Conservation (phyloP, 2,113 vertebrate species). For the Mobula birostris region DNA sequence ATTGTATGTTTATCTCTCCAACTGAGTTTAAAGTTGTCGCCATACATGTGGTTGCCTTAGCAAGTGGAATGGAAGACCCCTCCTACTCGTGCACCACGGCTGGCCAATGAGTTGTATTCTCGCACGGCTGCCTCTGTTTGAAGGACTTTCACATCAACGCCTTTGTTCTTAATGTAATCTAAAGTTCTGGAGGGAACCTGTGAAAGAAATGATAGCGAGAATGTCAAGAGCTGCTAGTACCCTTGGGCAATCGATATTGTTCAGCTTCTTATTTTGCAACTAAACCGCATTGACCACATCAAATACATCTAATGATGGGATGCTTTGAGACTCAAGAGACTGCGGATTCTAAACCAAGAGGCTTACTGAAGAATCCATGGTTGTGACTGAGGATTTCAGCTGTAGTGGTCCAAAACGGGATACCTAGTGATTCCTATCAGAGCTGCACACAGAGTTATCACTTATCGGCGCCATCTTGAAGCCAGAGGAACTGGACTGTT, state of each 20-base stretch:
- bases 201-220: neutral
- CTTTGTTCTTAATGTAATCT: conserved; percentile 71
- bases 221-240: neutral
- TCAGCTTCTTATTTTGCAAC: neutral
- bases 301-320: neutral
- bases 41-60: conserved; percentile 49
- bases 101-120: conserved; percentile 76
- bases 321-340: too few relatives aligned
- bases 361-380: too few relatives aligned
- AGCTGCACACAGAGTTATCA: too few relatives aligned
- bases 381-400: too few relatives aligned
- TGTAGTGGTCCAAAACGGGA: too few relatives aligned
- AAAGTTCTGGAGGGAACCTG: conserved; percentile 77
- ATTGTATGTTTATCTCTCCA: too few relatives aligned
- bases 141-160: conserved; percentile 68
- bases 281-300: neutral
- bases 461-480: too few relatives aligned
- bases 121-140: conserved; percentile 80
- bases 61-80: conserved; percentile 96
- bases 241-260: neutral
- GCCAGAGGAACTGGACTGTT: too few relatives aligned
- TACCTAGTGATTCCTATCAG: too few relatives aligned
- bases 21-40: neutral
- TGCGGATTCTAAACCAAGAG: too few relatives aligned
- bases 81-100: conserved; percentile 71